These are phyloP conservation scores for Platichthys flesus DNA, from an alignment of 2,113 vertebrate genomes.

Conservation along the genomic window DNA sequence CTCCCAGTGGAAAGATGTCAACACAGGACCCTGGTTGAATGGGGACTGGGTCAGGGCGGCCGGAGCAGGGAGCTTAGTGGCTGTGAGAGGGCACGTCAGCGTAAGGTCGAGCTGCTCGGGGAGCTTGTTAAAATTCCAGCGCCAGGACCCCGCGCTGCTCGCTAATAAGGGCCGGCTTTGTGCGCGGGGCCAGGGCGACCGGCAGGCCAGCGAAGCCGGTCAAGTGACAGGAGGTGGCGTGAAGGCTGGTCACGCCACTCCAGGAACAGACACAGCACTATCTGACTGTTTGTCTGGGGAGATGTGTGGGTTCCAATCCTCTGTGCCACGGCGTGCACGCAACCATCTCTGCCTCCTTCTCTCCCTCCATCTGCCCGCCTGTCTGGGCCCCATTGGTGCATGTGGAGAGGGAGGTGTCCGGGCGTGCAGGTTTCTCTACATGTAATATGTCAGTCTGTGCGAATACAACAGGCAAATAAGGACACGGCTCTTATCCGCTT, in stretches of 20 bases:
- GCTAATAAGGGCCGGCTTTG: constrained; percentile 76
- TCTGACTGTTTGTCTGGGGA: constrained; percentile 53
- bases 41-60: constrained; percentile 38
- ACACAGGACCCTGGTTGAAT: constrained; percentile 36
- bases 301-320: constrained; percentile 26
- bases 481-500: constrained; percentile 1
- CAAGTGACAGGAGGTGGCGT: constrained; percentile 72
- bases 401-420: constrained; percentile 12
- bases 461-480: constrained; percentile 26
- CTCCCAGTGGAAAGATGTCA: constrained; percentile 43
- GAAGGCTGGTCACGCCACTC: constrained; percentile 69
- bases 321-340: constrained; percentile 23
- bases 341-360: constrained; percentile 25
- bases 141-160: constrained; percentile 67
- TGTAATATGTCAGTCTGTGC: constrained; percentile 20
- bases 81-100: constrained; percentile 63
- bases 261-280: constrained; percentile 64
- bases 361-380: constrained; percentile 33
- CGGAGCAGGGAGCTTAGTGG: constrained; percentile 46
- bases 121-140: constrained; percentile 80
- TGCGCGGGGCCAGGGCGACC: constrained; percentile 62
- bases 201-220: constrained; percentile 55
- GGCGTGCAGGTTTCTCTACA: constrained; percentile 20
- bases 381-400: constrained; percentile 22
- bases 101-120: constrained; percentile 66